These are phyloP conservation scores for Pheucticus melanocephalus DNA, from an alignment of 2,113 vertebrate genomes.

Conservation along the genomic window DNA sequence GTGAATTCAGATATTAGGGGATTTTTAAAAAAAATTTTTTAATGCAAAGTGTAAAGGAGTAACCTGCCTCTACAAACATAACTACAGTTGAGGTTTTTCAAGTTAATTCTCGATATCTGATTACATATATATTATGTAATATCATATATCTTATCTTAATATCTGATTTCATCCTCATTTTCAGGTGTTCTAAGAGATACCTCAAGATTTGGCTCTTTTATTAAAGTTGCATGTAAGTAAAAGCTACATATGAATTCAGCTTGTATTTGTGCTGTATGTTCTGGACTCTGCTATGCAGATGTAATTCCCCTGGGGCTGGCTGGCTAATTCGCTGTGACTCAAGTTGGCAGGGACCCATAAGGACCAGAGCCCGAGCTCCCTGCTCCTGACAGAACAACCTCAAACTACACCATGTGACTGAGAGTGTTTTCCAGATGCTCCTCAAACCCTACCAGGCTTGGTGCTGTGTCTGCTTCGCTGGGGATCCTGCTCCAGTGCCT, in stretches of 20 bases:
- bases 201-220: constrained; percentile 82
- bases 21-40: neutral
- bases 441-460: neutral
- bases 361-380: neutral
- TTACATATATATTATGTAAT: neutral
- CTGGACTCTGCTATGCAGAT: neutral
- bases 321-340: neutral
- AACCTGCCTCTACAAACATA: neutral
- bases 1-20: neutral
- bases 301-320: neutral
- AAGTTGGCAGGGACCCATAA: neutral
- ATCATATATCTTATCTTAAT: neutral
- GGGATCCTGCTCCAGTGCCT: neutral
- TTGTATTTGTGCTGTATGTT: neutral
- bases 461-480: neutral
- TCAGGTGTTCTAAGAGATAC: constrained; percentile 81
- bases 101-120: neutral
- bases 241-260: neutral
- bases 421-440: neutral
- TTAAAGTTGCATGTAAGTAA: constrained; percentile 90
- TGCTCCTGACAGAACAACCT: neutral
- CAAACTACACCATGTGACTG: neutral
- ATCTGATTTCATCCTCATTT: constrained; percentile 29
- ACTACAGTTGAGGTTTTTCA: neutral
- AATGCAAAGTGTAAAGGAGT: fast-evolving